Conservation (phyloP, 2,888 invertebrate genomes). For the Drosophila suboccidentalis region DNA sequence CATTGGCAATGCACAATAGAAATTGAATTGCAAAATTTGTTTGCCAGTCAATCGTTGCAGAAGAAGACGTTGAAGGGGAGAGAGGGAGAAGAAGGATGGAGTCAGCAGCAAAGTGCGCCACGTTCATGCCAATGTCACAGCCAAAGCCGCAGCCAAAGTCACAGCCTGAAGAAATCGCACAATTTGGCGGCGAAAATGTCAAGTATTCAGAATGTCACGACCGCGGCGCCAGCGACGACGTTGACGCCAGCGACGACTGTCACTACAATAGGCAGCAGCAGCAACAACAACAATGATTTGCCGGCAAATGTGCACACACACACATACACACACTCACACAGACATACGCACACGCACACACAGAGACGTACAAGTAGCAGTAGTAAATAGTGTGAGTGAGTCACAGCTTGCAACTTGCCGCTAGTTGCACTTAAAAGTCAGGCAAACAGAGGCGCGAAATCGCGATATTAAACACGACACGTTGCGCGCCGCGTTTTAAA, state of each 20-base stretch:
- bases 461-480: slow-evolving; percentile 44
- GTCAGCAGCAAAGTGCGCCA: slow-evolving; percentile 14
- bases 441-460: slow-evolving; percentile 51
- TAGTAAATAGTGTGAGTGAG: slow-evolving; percentile 20
- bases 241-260: slow-evolving; percentile 33
- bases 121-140: slow-evolving; percentile 30
- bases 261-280: slow-evolving; percentile 57
- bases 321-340: slow-evolving; percentile 18
- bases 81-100: neutral
- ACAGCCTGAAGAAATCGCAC: slow-evolving; percentile 70
- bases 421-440: slow-evolving; percentile 48
- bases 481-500: neutral
- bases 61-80: slow-evolving; percentile 23
- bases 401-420: slow-evolving; percentile 23
- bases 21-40: slow-evolving; percentile 82
- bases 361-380: neutral
- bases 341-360: slow-evolving; percentile 3
- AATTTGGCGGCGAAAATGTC: slow-evolving; percentile 82
- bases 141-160: slow-evolving; percentile 21
- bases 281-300: slow-evolving; percentile 26
- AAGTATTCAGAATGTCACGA: slow-evolving; percentile 66
- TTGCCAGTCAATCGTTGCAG: slow-evolving; percentile 69
- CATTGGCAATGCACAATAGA: slow-evolving; percentile 73
- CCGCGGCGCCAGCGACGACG: slow-evolving; percentile 24
- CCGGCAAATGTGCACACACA: slow-evolving; percentile 56